These are phyloP conservation scores for Cecidostiba fungosa DNA, from an alignment of 2,888 invertebrate genomes.

Conservation along the genomic window DNA sequence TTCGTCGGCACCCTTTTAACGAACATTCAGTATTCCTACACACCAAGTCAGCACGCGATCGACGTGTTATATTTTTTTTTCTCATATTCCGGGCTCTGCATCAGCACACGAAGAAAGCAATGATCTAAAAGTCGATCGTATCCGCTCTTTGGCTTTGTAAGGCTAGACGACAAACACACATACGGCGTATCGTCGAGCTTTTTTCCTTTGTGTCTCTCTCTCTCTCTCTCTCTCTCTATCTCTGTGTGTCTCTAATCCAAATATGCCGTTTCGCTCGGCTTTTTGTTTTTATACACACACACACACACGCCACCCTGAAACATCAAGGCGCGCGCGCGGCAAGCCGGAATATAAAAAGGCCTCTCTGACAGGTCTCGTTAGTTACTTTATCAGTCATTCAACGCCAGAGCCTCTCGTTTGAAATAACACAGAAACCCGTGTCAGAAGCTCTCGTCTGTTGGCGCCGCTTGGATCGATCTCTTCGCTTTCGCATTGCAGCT, in stretches of 20 bases:
- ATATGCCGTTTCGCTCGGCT: slow-evolving; percentile 10
- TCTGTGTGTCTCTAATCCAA: slow-evolving; percentile 5
- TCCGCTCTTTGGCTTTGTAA: slow-evolving; percentile 21
- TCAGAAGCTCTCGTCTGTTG: slow-evolving; percentile 22
- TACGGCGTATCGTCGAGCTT: slow-evolving; percentile 32
- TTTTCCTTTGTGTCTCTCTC: slow-evolving; percentile 26
- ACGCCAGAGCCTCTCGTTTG: slow-evolving; percentile 36
- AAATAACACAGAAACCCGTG: slow-evolving; percentile 55
- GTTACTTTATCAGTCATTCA: slow-evolving; percentile 64
- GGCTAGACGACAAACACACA: slow-evolving; percentile 33
- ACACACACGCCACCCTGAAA: background rate
- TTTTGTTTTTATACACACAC: slow-evolving; percentile 19
- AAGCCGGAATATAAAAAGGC: slow-evolving; percentile 39
- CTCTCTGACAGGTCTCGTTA: slow-evolving; percentile 56
- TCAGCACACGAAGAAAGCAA: background rate
- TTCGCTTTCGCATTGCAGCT: background rate
- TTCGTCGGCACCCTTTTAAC: too few relatives aligned
- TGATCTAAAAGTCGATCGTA: slow-evolving; percentile 39
- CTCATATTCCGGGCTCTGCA: background rate
- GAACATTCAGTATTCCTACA: too few relatives aligned
- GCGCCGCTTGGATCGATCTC: slow-evolving; percentile 34
- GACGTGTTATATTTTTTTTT: background rate
- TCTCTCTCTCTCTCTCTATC: background rate
- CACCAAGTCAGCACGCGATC: background rate
- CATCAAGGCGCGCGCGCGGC: slow-evolving; percentile 31